Evolutionary conservation across 2,113 vertebrate species (phyloP), one percentile per base, ranked within the genome.

Genomic region (Tringa solitaria): DNA sequence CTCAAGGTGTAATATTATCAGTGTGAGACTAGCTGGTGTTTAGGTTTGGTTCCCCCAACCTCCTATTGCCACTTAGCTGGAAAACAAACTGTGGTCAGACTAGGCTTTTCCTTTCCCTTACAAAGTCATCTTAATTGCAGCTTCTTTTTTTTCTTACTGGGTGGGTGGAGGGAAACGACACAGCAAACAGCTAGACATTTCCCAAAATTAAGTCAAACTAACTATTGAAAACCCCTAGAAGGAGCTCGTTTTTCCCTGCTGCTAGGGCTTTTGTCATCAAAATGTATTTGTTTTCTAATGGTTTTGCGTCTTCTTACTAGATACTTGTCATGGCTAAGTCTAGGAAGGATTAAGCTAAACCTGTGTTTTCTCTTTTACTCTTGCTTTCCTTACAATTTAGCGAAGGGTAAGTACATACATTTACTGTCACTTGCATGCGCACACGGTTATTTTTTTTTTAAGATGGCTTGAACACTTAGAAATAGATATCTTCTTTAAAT

Each of bases 331-430:
- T 82, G 81, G 23, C 33, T 93, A 60, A 77, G 22, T 89, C 60
- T 91, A 94, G 91, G 46, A 87, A 68, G 48, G n/a, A 85, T 78
- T 90, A 92, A 92, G 16, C 77, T 97, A 84, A 96, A 97, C 83
- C 84, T 97, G 39, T 96, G 64, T 85, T 87, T 94, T 96, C 61
- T 97, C 87, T 98, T 97, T 97, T 89, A 95, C 76, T 96, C 35
- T 96, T 98, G 98, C 97, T 97, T 97, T 95, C 96, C 92, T 96
- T 95, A 92, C 94, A 95, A 96, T 95, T 95, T 98, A 98, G 98
- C 20, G 98, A 98, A 94, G 98, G 98, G 98, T 98, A 96, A 98
- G 98, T 98, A 94, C 67, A 8, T 50, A 48, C 6, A 2, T 69
- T 95, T 82, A 50, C 7, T 95, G 26, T 87, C 80, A 51, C 48